Percentiles rank a stretch among this genome's conserved stretches.
Evolutionary conservation across 1,140 invertebrate species (phyloP).

Genomic region (Grapholita molesta): DNA sequence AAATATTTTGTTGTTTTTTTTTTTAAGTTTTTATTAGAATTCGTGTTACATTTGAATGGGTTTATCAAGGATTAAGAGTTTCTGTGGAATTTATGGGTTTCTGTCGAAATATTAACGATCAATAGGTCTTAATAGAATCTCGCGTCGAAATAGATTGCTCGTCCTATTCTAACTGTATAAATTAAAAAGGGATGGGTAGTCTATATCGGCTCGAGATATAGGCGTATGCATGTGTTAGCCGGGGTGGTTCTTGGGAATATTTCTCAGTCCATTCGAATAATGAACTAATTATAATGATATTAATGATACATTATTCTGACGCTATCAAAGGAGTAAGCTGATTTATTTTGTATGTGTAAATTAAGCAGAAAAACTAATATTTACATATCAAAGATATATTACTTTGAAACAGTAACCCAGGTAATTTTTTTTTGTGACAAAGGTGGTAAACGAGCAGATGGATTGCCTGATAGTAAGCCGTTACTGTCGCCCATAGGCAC

Average conservation of each 20-base stretch:
- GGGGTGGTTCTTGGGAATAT: neutral
- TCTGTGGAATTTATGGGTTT: constrained; percentile 6
- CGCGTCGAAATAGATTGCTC: no score
- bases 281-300: neutral
- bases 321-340: neutral
- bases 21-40: constrained; percentile 26
- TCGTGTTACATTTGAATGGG: constrained; percentile 25
- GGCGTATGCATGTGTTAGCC: no score
- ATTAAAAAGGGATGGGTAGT: no score
- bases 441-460: no score
- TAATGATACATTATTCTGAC: neutral
- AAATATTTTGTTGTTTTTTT: constrained; percentile 26
- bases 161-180: no score
- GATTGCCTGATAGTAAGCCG: no score
- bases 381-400: no score
- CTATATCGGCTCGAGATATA: no score
- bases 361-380: no score
- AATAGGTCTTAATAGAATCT: no score
- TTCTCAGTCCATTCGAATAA: neutral
- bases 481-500: no score
- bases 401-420: neutral
- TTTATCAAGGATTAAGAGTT: constrained; percentile 30
- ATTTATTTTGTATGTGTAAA: neutral
- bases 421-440: no score
- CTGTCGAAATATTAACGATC: neutral